These are phyloP conservation scores for Oreortyx pictus DNA, from an alignment of 2,797 vertebrate species.

Conservation along the genomic window DNA sequence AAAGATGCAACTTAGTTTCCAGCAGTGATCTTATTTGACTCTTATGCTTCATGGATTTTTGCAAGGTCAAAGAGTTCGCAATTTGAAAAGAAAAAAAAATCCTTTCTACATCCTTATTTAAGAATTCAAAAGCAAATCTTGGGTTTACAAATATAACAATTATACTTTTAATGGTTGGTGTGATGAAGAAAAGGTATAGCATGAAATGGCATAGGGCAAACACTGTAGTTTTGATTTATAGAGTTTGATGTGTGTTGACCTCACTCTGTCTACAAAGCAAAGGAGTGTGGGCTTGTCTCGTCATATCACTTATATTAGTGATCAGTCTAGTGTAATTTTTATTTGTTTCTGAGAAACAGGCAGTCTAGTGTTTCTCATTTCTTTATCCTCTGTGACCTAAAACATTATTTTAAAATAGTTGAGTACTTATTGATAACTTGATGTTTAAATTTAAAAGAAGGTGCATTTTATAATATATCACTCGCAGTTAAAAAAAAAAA, in stretches of 20 bases:
- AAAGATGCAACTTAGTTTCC: conserved; percentile 18
- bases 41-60: background rate
- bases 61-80: background rate
- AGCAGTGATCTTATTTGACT: conserved; percentile 15
- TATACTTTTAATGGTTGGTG: background rate
- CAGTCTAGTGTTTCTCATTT: background rate
- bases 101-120: background rate
- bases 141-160: background rate
- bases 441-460: background rate
- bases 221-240: conserved; percentile 37
- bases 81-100: background rate
- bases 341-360: background rate
- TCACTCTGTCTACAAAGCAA: conserved; percentile 44
- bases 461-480: background rate
- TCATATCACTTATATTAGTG: conserved; percentile 34
- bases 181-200: background rate
- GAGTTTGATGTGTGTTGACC: conserved; percentile 42
- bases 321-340: conserved; percentile 47
- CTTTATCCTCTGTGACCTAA: background rate
- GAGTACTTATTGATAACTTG: background rate
- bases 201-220: background rate
- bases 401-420: background rate
- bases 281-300: conserved; percentile 29
- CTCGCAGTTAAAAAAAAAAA: background rate
- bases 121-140: background rate